Evolutionary conservation across 2,113 vertebrate genomes (phyloP).

Genomic region (Amazona vittata): DNA sequence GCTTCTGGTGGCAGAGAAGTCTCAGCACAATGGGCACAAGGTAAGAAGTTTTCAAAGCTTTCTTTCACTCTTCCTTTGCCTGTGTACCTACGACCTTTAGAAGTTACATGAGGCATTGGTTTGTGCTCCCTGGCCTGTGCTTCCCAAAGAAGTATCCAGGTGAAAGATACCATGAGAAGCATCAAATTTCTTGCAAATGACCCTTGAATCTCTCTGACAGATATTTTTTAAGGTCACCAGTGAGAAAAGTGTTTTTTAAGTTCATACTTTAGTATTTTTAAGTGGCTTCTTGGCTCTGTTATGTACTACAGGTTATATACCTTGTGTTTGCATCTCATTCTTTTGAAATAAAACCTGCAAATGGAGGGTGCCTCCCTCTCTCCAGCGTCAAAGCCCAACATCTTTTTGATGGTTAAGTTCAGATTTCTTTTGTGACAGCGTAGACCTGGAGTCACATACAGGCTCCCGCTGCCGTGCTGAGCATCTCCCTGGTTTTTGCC

Average conservation of each 20-base stretch:
- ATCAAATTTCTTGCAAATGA: neutral
- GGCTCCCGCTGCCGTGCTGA: neutral
- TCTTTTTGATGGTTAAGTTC: neutral
- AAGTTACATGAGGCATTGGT: rapidly evolving
- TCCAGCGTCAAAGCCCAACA: neutral
- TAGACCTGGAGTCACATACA: rapidly evolving
- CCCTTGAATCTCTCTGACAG: neutral
- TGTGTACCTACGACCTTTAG: neutral
- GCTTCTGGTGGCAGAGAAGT: conserved; percentile 79
- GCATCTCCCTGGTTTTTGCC: neutral
- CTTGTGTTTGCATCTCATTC: neutral
- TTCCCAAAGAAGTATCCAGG: neutral
- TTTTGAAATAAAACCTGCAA: neutral
- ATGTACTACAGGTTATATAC: neutral
- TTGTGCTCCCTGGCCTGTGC: neutral
- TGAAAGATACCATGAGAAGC: neutral
- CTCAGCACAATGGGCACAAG: conserved; percentile 73
- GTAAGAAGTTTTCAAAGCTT: conserved; percentile 52
- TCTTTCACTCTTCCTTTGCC: neutral
- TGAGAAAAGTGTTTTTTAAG: neutral
- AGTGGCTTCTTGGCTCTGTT: neutral
- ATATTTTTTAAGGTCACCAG: neutral
- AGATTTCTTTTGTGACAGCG: neutral
- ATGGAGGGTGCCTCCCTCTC: neutral
- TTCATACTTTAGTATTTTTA: neutral